A percentile compares a stretch with the other conserved stretches of the same genome.
These are phyloP conservation scores for Lepus oiostolus DNA, from an alignment of 2,797 vertebrate genomes.

Conservation along the genomic window DNA sequence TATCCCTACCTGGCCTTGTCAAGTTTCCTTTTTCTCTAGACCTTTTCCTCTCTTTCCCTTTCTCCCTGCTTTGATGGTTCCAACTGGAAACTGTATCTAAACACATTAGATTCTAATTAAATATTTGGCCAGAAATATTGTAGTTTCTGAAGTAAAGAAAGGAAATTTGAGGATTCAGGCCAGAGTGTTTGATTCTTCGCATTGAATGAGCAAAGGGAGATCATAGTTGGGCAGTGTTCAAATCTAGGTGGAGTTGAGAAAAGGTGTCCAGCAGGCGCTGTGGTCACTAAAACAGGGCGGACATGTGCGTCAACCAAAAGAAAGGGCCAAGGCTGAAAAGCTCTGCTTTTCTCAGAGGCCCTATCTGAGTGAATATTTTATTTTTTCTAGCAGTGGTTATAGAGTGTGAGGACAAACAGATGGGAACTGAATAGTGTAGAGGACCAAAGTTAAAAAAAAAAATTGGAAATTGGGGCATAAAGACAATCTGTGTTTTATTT, in stretches of 20 bases:
- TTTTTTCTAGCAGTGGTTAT: background rate
- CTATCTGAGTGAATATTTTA: background rate
- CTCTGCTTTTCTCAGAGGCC: background rate
- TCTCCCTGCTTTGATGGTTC: background rate
- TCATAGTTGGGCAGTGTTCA: background rate
- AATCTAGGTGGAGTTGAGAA: background rate
- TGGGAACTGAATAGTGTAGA: background rate
- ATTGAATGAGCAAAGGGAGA: background rate
- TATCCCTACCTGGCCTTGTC: background rate
- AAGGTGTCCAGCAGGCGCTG: background rate
- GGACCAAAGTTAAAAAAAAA: background rate
- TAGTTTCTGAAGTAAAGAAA: conserved; percentile 11
- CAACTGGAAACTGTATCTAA: background rate
- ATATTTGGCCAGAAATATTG: conserved; percentile 14
- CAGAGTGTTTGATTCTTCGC: background rate
- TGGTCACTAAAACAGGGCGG: background rate
- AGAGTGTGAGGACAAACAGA: background rate
- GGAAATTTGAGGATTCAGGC: background rate
- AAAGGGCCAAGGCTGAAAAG: background rate
- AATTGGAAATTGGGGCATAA: background rate
- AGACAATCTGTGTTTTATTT: conserved; percentile 9
- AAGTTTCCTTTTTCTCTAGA: background rate
- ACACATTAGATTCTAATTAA: background rate
- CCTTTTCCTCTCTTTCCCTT: background rate
- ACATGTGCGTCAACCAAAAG: too few species aligned